phyloP scores from a whole-genome alignment of 2,888 invertebrate genomes.

The Drosophila neonasuta region DNA sequence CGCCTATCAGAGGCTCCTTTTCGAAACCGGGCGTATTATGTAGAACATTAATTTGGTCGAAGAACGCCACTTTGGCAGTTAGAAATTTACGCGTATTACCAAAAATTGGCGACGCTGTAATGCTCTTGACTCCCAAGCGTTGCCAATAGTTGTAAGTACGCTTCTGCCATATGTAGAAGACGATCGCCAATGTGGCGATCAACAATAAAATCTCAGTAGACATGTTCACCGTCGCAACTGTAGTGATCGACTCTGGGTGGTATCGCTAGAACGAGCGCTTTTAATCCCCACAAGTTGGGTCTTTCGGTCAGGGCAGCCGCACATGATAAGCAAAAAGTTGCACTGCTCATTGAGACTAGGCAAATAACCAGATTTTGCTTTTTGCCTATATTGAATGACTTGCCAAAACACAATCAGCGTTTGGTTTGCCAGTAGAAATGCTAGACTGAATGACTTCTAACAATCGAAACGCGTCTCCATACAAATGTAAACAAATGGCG shows the following conservation, averaged over 20 bases:
- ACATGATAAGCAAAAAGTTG: conserved; percentile 7
- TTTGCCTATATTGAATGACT: conserved; percentile 12
- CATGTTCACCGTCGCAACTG: conserved; percentile 36
- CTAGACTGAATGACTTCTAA: not conserved
- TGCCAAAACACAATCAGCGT: not conserved
- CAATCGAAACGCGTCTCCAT: not conserved
- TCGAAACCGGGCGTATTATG: conserved; percentile 55
- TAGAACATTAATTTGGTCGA: conserved; percentile 71
- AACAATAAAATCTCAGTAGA: conserved; percentile 34
- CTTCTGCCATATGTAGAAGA: conserved; percentile 63
- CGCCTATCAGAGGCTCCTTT: conserved; percentile 73
- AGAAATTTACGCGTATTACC: conserved; percentile 80
- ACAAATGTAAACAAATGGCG: not conserved
- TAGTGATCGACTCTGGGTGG: conserved; percentile 25
- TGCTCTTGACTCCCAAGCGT: conserved; percentile 72
- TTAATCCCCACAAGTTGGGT: not conserved
- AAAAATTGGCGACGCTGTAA: conserved; percentile 77
- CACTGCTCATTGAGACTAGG: not conserved
- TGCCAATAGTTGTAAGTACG: conserved; percentile 71
- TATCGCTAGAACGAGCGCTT: not conserved
- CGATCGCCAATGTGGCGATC: conserved; percentile 39
- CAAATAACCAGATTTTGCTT: not conserved
- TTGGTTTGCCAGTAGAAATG: not conserved
- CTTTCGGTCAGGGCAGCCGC: not conserved
- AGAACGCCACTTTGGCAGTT: conserved; percentile 60